Base-by-base conservation (phyloP, 1,140 invertebrate species). In the Danaus plexippus region DNA sequence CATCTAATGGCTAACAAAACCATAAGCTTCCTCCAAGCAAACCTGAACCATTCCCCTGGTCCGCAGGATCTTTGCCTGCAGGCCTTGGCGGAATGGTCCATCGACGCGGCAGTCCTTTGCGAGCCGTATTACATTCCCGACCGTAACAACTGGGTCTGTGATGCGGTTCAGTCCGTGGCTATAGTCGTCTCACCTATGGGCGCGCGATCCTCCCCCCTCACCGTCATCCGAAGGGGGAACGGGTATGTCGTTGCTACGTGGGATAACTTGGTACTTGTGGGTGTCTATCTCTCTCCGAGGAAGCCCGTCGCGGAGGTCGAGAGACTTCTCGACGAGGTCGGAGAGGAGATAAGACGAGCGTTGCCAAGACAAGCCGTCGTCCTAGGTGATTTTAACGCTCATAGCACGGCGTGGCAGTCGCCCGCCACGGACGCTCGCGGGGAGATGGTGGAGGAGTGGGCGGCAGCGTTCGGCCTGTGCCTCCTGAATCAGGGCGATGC, bases 341-440 rank as follows among this genome's bases (percentile, higher is more conserved):
- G 11, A 0, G 11, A 12, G 15, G 54, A 51, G 13, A 13, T 63
- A 8, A 47, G 61, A 32, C 9, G 48, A 10, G 59, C 52, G 15
- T 43, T 41, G 1, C 51, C 61, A 0, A 46, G 63, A 9, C 61
- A 63, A 7, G 18, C 59, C 1, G 11, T 69, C 9, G 58, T 68
- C 1, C 44, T 69, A 1, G 66, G 64, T 1, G 62, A 67, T 15
- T 63, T 67, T 13, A 70, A 67, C 22, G 64, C 67, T 13, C 62
- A 57, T 9, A 48, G 62, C 9, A 44, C 49, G 8, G 48, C 43
- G 11, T 64, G 63, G 65, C 59, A 63, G n/a, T 43, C 42, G 40
- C 9, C 45, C 0, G 32, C 43, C 9, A 57, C 64, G 9, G 54
- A 43, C 42, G 42, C 13, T 0, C 65, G 50, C 13, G 68, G 68